A percentile compares a stretch with the other conserved stretches of the same genome.
These are phyloP conservation scores for Nicator chloris DNA, from an alignment of 2,113 vertebrate genomes.

Conservation along the genomic window DNA sequence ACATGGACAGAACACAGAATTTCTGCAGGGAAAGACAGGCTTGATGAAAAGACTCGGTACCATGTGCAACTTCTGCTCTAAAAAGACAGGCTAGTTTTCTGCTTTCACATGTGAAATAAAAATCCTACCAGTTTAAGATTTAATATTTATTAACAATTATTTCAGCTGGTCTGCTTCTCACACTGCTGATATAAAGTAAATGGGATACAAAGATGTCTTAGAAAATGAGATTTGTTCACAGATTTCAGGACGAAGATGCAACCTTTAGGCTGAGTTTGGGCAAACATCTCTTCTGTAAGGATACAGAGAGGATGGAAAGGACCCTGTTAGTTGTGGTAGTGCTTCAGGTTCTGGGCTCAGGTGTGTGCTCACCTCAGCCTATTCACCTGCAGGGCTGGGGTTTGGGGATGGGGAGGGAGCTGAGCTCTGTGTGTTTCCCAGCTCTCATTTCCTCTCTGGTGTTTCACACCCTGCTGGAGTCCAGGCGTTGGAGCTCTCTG, in stretches of 20 bases:
- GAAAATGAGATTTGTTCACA: neutral
- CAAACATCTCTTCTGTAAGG: neutral
- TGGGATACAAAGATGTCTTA: neutral
- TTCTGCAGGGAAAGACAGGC: neutral
- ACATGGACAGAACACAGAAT: neutral
- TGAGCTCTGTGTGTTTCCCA: neutral
- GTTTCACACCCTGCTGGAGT: neutral
- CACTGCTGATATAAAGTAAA: neutral
- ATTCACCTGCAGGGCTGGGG: fast-evolving
- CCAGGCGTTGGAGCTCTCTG: neutral
- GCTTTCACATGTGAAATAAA: neutral
- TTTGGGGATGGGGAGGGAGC: neutral
- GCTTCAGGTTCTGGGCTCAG: fast-evolving
- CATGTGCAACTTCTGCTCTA: neutral
- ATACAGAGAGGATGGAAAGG: neutral
- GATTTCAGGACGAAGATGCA: neutral
- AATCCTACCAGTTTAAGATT: neutral
- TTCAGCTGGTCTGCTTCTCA: neutral
- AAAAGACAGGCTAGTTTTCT: neutral
- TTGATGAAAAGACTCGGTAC: neutral
- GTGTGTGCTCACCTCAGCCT: neutral
- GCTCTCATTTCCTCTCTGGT: fast-evolving
- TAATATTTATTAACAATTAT: neutral
- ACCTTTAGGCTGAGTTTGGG: neutral
- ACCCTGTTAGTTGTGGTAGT: neutral